Evolutionary conservation across 2,888 invertebrate genomes (phyloP).

Genomic region (Lochmaea crataegi): DNA sequence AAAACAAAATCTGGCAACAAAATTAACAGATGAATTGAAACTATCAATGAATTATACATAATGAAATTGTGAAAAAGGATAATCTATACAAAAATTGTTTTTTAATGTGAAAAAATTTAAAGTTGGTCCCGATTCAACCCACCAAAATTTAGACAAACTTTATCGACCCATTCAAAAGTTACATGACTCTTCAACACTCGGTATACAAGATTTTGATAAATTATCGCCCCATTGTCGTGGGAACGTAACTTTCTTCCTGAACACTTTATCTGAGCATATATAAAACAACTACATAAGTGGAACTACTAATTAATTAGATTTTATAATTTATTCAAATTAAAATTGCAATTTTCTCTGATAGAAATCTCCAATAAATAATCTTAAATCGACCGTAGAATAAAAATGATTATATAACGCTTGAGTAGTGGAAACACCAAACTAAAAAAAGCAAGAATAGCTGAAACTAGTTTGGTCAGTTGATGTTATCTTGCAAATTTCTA

Average conservation of each 20-base stretch:
- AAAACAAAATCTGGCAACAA: too few species aligned
- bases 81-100: too few species aligned
- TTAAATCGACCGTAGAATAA: conserved; percentile 36
- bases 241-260: conserved; percentile 41
- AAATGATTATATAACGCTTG: conserved; percentile 43
- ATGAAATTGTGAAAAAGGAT: too few species aligned
- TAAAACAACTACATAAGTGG: conserved; percentile 27
- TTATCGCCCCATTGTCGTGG: conserved; percentile 41
- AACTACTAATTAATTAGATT: conserved; percentile 42
- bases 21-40: too few species aligned
- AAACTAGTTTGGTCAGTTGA: conserved; percentile 42
- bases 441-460: conserved; percentile 37
- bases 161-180: too few species aligned
- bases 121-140: too few species aligned
- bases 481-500: conserved; percentile 45
- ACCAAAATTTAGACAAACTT: too few species aligned
- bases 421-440: conserved; percentile 30
- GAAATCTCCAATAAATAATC: conserved; percentile 41
- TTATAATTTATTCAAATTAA: conserved; percentile 48
- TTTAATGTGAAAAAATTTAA: too few species aligned
- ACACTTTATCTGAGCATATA: conserved; percentile 34
- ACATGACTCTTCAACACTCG: too few species aligned
- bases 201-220: not conserved
- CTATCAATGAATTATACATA: too few species aligned
- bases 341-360: conserved; percentile 45